phyloP scores from a whole-genome alignment of 2,113 vertebrate species.

The Murina feae region DNA sequence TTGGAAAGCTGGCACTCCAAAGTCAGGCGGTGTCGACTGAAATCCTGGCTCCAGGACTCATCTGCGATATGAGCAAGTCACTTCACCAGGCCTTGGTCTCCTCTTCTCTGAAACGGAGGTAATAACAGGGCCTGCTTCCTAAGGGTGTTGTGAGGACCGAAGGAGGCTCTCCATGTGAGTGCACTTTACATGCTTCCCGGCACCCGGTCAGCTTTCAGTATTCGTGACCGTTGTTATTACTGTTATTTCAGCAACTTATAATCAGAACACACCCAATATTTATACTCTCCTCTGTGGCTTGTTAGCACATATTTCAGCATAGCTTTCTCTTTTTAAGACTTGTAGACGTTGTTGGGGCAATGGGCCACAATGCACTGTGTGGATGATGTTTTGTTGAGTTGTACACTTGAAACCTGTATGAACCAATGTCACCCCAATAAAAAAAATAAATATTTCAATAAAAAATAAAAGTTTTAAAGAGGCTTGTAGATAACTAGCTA shows the following conservation, averaged over 20 bases:
- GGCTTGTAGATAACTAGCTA: background rate
- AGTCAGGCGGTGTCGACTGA: background rate
- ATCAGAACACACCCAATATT: background rate
- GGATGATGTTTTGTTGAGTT: background rate
- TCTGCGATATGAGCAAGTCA: background rate
- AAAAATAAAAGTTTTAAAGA: background rate
- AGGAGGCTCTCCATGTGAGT: background rate
- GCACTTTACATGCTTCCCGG: background rate
- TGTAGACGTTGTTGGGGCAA: background rate
- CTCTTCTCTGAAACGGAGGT: background rate
- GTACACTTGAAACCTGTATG: background rate
- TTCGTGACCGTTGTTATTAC: background rate
- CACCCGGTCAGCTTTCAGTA: background rate
- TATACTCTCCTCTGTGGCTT: background rate
- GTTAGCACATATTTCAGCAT: background rate
- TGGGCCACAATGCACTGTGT: background rate
- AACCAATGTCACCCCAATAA: background rate
- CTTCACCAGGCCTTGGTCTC: background rate
- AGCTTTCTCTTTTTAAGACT: conserved; percentile 7
- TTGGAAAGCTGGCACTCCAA: background rate
- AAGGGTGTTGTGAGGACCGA: background rate
- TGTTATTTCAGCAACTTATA: conserved; percentile 11
- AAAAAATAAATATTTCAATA: background rate
- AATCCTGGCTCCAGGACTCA: background rate
- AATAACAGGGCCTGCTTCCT: background rate